Evolutionary conservation across 2,113 vertebrate genomes (phyloP), one percentile per base, ranked within the genome.

Genomic region (Macrotus californicus): DNA sequence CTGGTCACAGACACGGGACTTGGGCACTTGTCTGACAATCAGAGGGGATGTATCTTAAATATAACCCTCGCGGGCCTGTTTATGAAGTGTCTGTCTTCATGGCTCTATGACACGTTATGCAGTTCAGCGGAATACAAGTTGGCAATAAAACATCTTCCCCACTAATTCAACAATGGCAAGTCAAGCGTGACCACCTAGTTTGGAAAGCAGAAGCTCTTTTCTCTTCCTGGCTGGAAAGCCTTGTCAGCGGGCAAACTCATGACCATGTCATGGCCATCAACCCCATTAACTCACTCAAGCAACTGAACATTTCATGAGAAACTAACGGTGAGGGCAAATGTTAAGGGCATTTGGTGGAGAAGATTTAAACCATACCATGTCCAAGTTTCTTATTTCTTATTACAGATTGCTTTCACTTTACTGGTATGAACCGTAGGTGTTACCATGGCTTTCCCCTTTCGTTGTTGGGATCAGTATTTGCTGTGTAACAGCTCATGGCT

Each of bases 291-390:
- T 52, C 50, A 15, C 67, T 90, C 26, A 61, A 80, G 86, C 48
- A 83, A 95, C 91, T 83, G 41, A 95, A 91, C 95, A 93, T 87
- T 56, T 89, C n/a, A 16, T 66, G 75, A 96, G 82, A 93, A 41
- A 43, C 41, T 48, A 52, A 12, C 21, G n/a, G 12, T 56, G 13
- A 2, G 59, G 61, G 86, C 26, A 83, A 43, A 73, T 75, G 48
- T 48, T 73, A 89, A 75, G 10, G 66, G 29, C 46, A 4, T 66
- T 77, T 89, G 83, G 41, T 93, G 92, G 16, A 46, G 13, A n/a
- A 64, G 4, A 80, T 75, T 89, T 81, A 91, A 94, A 92, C 56
- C n/a, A 26, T 67, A 92, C 69, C 39, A 86, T 21, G n/a, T 52
- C 36, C 26, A 70, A 79, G 67, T 73, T 96, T 95, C 79, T 80